A percentile compares a stretch with the other conserved stretches of the same genome.
These are phyloP conservation scores for Tamias sibiricus DNA, from an alignment of 2,113 vertebrate genomes.

Conservation along the genomic window DNA sequence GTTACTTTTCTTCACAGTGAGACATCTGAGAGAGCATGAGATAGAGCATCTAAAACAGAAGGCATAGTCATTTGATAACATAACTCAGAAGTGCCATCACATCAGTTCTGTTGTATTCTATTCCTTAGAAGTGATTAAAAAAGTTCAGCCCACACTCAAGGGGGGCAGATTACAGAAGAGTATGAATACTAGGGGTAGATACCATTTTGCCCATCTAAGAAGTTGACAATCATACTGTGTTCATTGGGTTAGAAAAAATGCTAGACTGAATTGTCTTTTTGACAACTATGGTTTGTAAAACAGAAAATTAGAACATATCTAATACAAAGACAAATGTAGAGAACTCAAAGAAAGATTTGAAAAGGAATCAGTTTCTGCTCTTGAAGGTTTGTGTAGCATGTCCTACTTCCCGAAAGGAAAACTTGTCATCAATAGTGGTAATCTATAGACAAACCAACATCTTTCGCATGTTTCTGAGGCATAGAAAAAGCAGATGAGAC, in stretches of 20 bases:
- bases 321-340: neutral
- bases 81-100: neutral
- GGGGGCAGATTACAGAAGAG: neutral
- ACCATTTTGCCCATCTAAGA: neutral
- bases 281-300: neutral
- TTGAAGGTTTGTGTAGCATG: neutral
- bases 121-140: neutral
- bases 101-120: neutral
- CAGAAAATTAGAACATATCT: conserved; percentile 1
- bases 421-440: neutral
- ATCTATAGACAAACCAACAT: neutral
- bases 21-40: neutral
- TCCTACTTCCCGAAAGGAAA: neutral
- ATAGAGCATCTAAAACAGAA: conserved; percentile 18
- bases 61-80: neutral
- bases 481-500: neutral
- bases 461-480: neutral
- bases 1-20: neutral
- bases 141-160: neutral
- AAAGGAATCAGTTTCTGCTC: neutral
- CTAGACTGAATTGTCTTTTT: neutral
- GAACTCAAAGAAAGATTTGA: neutral
- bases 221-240: neutral
- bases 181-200: neutral
- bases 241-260: neutral